phyloP scores from a whole-genome alignment of 2,888 invertebrate species.

The Opisthograptis luteolata region DNA sequence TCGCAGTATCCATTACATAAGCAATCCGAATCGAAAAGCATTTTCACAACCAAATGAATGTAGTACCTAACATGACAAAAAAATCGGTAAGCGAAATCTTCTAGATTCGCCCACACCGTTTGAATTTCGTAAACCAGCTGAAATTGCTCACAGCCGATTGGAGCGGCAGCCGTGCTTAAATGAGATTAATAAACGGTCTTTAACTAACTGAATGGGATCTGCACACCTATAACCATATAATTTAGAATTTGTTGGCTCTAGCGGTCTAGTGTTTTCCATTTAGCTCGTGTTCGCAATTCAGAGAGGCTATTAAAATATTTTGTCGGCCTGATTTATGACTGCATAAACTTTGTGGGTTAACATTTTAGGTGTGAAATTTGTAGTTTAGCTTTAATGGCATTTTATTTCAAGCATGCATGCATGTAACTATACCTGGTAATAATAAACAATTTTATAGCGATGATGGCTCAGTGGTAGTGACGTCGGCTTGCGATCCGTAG shows the following conservation, averaged over 20 bases:
- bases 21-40: too few species aligned
- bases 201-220: conserved; percentile 44
- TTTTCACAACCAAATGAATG: conserved; percentile 38
- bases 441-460: too few species aligned
- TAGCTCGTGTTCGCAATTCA: conserved; percentile 15
- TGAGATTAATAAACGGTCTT: conserved; percentile 59
- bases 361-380: conserved; percentile 2
- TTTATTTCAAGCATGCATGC: conserved; percentile 1
- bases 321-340: conserved; percentile 16
- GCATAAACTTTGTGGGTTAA: conserved; percentile 5
- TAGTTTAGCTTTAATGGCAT: conserved; percentile 10
- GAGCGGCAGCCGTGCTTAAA: conserved; percentile 59
- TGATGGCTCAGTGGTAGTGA: too few species aligned
- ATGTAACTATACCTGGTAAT: too few species aligned
- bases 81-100: conserved; percentile 39
- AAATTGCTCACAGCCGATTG: conserved; percentile 53
- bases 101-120: conserved; percentile 38
- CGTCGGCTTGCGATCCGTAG: too few species aligned
- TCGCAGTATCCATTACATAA: too few species aligned
- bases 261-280: conserved; percentile 28
- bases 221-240: conserved; percentile 36
- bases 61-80: conserved; percentile 38
- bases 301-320: conserved; percentile 13
- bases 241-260: conserved; percentile 27
- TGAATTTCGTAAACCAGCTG: conserved; percentile 45